phyloP scores from a whole-genome alignment of 2,113 vertebrate species.

The Leptocoma aspasia region DNA sequence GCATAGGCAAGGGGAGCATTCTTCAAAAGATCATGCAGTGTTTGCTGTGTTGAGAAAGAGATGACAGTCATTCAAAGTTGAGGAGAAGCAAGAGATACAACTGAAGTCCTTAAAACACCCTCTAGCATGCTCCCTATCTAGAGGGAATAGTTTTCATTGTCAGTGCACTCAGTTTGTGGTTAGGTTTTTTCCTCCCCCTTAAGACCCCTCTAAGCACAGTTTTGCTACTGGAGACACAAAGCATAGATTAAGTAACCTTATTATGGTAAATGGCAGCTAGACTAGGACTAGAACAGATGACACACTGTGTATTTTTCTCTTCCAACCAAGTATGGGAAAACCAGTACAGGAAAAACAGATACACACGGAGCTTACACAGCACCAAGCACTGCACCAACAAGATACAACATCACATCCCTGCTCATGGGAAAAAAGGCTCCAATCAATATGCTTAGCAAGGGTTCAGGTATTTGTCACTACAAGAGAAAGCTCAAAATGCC shows the following conservation, averaged over 20 bases:
- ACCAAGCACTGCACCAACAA: background rate
- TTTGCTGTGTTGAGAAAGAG: constrained; percentile 76
- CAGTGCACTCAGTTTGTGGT: background rate
- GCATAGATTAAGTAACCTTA: background rate
- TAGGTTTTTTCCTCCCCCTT: background rate
- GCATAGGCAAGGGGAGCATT: constrained; percentile 79
- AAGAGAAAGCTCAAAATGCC: background rate
- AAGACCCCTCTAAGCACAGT: background rate
- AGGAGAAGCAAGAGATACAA: background rate
- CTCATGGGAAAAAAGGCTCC: background rate
- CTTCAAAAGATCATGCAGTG: constrained; percentile 78
- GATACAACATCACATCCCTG: background rate
- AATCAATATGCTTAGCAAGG: background rate
- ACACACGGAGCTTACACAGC: background rate
- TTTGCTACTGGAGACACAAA: background rate
- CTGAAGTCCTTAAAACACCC: background rate
- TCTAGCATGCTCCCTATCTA: background rate
- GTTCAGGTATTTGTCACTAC: background rate
- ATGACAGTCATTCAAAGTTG: background rate
- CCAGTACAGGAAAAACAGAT: background rate
- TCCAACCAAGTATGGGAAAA: background rate
- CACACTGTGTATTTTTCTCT: background rate
- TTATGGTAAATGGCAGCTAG: background rate
- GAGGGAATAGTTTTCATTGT: background rate
- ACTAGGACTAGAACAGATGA: background rate